phyloP scores from a whole-genome alignment of 2,113 vertebrate genomes.

The Archilochus colubris region DNA sequence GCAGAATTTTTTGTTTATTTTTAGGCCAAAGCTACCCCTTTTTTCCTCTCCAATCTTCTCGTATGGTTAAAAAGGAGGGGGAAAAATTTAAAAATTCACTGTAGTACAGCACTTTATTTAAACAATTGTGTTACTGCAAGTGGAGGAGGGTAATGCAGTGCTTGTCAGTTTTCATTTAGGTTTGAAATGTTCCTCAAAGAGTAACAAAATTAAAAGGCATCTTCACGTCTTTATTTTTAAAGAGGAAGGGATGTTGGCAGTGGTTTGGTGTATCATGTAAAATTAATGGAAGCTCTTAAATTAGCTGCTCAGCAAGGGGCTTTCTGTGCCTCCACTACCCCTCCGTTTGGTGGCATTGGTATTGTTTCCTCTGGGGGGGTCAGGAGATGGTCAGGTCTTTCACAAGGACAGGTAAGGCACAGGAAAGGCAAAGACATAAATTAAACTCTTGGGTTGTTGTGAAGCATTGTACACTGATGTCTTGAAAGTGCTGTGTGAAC shows the following conservation, averaged over 20 bases:
- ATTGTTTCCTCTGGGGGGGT: not conserved
- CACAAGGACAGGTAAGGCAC: accelerated
- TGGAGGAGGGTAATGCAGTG: not conserved
- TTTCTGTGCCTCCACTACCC: not conserved
- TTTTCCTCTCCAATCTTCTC: not conserved
- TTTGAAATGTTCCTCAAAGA: not conserved
- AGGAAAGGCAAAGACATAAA: not conserved
- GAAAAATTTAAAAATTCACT: not conserved
- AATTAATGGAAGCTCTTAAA: not conserved
- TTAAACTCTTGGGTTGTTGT: not conserved
- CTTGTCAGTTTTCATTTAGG: not conserved
- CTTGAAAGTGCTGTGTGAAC: not conserved
- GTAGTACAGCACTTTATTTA: not conserved
- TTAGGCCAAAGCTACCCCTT: not conserved
- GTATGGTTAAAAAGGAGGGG: not conserved
- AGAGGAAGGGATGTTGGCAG: not conserved
- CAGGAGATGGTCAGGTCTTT: not conserved
- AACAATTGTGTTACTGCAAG: not conserved
- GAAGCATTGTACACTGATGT: not conserved
- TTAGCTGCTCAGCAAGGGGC: not conserved
- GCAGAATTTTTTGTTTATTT: not conserved
- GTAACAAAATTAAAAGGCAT: not conserved
- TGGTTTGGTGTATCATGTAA: not conserved
- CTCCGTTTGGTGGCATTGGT: accelerated
- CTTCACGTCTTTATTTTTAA: not conserved